Conservation (phyloP, 2,113 vertebrate genomes). For the Lepus europaeus region DNA sequence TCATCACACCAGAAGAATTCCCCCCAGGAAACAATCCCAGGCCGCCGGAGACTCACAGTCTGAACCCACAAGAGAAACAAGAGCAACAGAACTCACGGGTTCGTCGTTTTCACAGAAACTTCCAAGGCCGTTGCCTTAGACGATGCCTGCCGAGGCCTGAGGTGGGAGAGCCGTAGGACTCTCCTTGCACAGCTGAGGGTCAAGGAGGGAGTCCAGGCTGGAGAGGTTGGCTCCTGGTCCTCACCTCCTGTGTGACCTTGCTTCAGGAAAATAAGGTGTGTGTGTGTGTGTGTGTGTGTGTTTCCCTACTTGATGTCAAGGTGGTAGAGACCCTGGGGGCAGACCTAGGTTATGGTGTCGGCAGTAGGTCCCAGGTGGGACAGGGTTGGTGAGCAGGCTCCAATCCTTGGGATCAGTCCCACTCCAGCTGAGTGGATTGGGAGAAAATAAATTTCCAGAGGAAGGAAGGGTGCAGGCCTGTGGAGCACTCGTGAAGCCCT, state of each 20-base stretch:
- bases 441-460: neutral
- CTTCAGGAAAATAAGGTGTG: neutral
- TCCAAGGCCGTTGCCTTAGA: neutral
- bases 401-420: neutral
- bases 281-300: too few relatives aligned
- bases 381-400: too few relatives aligned
- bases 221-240: neutral
- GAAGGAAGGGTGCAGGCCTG: neutral
- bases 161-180: neutral
- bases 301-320: neutral
- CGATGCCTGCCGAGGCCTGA: neutral
- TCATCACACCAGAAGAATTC: slow-evolving; percentile 56
- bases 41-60: neutral
- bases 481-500: too few relatives aligned
- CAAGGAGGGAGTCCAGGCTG: neutral
- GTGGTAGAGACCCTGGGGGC: neutral
- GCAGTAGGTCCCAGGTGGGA: neutral
- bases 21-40: neutral
- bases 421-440: neutral
- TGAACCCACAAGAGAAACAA: neutral
- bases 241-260: neutral
- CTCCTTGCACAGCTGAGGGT: neutral
- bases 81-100: neutral
- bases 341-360: neutral
- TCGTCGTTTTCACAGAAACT: slow-evolving; percentile 10